Evolutionary conservation across 2,113 vertebrate genomes (phyloP).

Genomic region (Channa maculata): DNA sequence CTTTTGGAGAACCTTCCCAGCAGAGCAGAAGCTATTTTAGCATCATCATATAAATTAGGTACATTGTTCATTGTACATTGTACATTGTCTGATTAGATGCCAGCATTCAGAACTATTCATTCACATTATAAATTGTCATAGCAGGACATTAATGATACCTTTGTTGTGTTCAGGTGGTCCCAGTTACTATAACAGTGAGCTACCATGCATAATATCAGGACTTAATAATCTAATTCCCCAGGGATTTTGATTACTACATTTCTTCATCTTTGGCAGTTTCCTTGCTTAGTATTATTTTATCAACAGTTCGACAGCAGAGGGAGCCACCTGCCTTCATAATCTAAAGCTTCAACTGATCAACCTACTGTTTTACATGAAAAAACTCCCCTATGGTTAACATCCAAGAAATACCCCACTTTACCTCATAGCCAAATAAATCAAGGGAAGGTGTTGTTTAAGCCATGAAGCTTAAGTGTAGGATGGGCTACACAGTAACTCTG

Average conservation of each 20-base stretch:
- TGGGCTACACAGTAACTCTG: conserved; percentile 5
- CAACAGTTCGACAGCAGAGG: conserved; percentile 58
- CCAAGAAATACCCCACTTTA: too few relatives aligned
- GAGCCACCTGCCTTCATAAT: conserved; percentile 45
- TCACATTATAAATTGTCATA: background rate
- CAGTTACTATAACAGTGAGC: background rate
- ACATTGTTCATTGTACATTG: too few relatives aligned
- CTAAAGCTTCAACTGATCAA: background rate
- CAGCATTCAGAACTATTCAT: too few relatives aligned
- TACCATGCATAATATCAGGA: background rate
- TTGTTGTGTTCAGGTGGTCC: background rate
- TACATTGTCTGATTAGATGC: too few relatives aligned
- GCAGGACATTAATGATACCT: background rate
- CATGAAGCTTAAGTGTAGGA: background rate
- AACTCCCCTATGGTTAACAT: too few relatives aligned
- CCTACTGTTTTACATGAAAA: background rate
- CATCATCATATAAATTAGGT: background rate
- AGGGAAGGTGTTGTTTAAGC: background rate
- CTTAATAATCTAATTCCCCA: background rate
- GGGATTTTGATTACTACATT: too few relatives aligned
- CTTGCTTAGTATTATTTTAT: background rate
- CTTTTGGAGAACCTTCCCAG: too few relatives aligned
- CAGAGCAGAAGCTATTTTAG: too few relatives aligned
- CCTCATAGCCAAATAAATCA: background rate
- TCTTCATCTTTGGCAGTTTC: too few relatives aligned